Evolutionary conservation across 2,797 vertebrate species (phyloP).

Genomic region (Sternarchorhynchus goeldii): DNA sequence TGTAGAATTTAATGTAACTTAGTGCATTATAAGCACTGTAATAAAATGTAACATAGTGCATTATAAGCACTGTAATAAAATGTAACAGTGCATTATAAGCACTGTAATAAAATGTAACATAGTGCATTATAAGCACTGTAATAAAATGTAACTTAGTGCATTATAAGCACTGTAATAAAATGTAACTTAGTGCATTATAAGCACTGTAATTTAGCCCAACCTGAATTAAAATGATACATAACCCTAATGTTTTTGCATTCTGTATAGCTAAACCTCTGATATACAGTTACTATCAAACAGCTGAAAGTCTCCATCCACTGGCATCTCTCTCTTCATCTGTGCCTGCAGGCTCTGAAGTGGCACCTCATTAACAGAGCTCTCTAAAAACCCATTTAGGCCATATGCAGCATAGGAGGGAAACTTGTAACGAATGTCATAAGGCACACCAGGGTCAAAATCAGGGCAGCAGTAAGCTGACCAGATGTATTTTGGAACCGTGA

Average conservation of each 20-base stretch:
- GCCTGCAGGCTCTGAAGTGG: constrained; percentile 73
- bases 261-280: constrained; percentile 23
- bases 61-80: no score
- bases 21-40: no score
- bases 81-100: no score
- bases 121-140: no score
- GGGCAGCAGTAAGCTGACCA: constrained; percentile 56
- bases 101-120: no score
- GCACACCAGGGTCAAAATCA: constrained; percentile 62
- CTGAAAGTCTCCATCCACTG: constrained; percentile 75
- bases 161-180: no score
- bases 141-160: no score
- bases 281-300: constrained; percentile 76
- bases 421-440: constrained; percentile 72
- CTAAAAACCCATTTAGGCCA: constrained; percentile 68
- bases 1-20: not conserved
- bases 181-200: no score
- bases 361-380: constrained; percentile 73
- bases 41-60: no score
- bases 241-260: not conserved
- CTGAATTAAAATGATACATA: not conserved
- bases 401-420: constrained; percentile 72
- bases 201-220: not conserved
- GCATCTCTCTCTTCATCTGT: constrained; percentile 72
- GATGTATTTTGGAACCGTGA: constrained; percentile 50